Base-by-base conservation (phyloP, 2,113 vertebrate genomes). In the Sceloporus undulatus region DNA sequence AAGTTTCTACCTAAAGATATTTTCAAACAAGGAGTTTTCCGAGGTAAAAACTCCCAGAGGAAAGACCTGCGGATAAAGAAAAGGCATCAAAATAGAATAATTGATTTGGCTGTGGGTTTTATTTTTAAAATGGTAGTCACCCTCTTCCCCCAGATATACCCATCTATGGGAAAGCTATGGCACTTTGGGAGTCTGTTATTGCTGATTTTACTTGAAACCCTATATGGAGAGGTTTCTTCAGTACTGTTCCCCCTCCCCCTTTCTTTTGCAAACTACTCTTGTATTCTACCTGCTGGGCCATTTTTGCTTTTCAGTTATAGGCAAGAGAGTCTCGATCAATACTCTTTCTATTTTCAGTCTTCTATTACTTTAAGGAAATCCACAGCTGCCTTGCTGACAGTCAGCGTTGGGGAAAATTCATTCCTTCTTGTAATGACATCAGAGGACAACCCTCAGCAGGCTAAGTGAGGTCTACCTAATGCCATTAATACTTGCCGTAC, bases 331-430 rank as follows among this genome's bases (percentile, higher is more conserved):
- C 65, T 90, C 78, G 90, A 85, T 93, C 91, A 92, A 91, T 94
- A 93, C 85, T 62, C 75, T 79, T 85, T 89, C 82, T 89, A 78
- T 95, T 91, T 94, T 88, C 75, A 95, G 86, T 76, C 82, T 42
- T 93, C 81, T 93, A 18, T 88, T 94, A 91, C 82, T 93, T 88
- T 91, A 93, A 85, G 89, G 75, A 91, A 89, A 90, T 87, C 19
- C 81, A 88, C 91, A 70, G 91, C 81, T 87, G 5, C 70, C 83
- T 85, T 87, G 29, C 77, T 94, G 88, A 83, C 66, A 86, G 82
- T 52, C 74, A 77, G 85, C 9, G 84, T 7, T 81, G 25, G 18
- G 86, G 9, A 84, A 89, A 88, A 27, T 89, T 66, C 74, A 21
- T 81, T 48, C 54, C 68, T 79, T 19, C 9, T 75, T 79, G 70